A percentile compares a stretch with the other conserved stretches of the same genome.
Conservation (phyloP, 2,113 vertebrate genomes). For the Pogona vitticeps region DNA sequence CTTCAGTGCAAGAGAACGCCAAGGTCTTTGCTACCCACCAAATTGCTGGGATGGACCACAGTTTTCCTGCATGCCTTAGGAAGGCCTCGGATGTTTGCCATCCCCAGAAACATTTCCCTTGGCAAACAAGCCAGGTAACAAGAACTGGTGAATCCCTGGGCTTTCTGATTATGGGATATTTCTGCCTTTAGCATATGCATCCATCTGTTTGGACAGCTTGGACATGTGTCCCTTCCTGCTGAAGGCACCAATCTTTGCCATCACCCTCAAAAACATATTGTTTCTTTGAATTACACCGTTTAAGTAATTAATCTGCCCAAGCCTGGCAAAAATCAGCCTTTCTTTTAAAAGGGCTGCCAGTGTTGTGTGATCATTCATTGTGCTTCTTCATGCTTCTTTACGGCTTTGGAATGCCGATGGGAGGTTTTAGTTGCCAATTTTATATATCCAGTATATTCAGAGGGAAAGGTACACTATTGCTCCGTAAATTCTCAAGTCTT, state of each 20-base stretch:
- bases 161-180: too few species aligned
- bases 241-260: neutral
- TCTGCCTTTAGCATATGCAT: too few species aligned
- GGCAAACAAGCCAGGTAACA: too few species aligned
- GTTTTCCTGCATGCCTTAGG: too few species aligned
- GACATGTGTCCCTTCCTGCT: neutral
- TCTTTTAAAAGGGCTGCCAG: too few species aligned
- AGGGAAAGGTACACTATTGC: constrained; percentile 39
- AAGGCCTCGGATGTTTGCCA: too few species aligned
- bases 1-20: too few species aligned
- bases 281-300: constrained; percentile 21
- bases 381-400: constrained; percentile 62
- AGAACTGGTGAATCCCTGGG: too few species aligned
- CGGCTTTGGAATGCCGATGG: constrained; percentile 56
- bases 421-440: constrained; percentile 52
- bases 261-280: neutral
- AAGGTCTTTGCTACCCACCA: too few species aligned
- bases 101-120: too few species aligned
- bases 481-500: constrained; percentile 58
- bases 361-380: constrained; percentile 32
- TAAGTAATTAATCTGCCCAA: constrained; percentile 17
- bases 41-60: too few species aligned
- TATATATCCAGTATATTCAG: constrained; percentile 39
- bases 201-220: neutral
- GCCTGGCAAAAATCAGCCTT: neutral